Percentiles rank a stretch among this genome's conserved stretches.
phyloP scores from a whole-genome alignment of 2,797 vertebrate genomes.

The Lutjanus argentimaculatus region DNA sequence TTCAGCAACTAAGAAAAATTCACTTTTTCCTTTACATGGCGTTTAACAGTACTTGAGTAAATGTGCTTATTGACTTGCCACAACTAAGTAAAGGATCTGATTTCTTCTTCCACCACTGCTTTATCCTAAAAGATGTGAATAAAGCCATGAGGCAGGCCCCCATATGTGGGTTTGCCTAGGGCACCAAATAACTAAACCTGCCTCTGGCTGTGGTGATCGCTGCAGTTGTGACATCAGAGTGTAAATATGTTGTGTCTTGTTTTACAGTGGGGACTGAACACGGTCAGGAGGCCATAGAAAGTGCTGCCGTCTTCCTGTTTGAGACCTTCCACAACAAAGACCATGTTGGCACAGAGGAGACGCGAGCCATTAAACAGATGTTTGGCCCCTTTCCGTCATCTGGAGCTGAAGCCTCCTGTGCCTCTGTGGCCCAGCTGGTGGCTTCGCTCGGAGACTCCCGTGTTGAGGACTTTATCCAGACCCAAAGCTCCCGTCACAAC shows the following conservation, averaged over 20 bases:
- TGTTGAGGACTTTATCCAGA: constrained; percentile 87
- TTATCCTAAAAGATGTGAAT: not conserved
- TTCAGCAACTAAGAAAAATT: too few species aligned
- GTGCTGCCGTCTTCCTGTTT: constrained; percentile 94
- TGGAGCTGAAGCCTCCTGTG: constrained; percentile 89
- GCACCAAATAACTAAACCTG: not conserved
- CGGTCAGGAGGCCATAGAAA: constrained; percentile 92
- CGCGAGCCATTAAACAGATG: constrained; percentile 93
- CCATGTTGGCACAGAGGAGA: constrained; percentile 91
- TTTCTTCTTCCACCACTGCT: too few species aligned
- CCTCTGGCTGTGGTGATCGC: constrained; percentile 5
- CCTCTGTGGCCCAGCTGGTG: constrained; percentile 87
- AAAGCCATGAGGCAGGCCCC: not conserved
- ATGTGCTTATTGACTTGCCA: not conserved
- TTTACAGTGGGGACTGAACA: constrained; percentile 91
- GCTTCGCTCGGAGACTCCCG: constrained; percentile 85
- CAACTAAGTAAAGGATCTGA: not conserved
- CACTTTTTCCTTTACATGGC: too few species aligned
- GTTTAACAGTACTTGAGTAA: too few species aligned
- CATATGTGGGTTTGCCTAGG: not conserved
- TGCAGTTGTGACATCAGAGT: not conserved
- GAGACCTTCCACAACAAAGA: constrained; percentile 93
- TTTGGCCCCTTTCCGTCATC: constrained; percentile 95
- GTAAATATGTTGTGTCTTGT: constrained; percentile 28
- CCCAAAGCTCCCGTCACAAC: constrained; percentile 78